phyloP scores from a whole-genome alignment of 2,797 vertebrate genomes.

The Peromyscus melanophrys region DNA sequence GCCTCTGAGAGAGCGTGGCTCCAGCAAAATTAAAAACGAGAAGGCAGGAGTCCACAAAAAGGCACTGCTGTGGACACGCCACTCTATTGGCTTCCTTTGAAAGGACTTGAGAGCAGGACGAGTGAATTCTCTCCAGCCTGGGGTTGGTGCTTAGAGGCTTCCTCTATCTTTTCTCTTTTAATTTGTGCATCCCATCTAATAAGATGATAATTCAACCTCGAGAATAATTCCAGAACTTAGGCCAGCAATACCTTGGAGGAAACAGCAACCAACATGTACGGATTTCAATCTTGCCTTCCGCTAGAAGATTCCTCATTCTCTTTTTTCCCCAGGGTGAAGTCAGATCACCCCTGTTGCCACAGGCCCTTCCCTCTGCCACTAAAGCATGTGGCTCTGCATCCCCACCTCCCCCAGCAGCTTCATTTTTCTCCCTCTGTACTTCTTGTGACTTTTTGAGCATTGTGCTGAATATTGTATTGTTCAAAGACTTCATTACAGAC shows the following conservation, averaged over 20 bases:
- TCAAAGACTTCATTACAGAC: not conserved
- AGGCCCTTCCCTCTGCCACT: not conserved
- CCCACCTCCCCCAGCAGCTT: not conserved
- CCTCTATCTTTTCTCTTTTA: constrained; percentile 31
- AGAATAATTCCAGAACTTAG: constrained; percentile 23
- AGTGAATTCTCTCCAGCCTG: constrained; percentile 45
- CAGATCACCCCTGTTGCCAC: not conserved
- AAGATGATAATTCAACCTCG: constrained; percentile 3
- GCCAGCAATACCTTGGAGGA: not conserved
- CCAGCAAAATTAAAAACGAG: constrained; percentile 51
- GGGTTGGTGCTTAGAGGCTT: not conserved
- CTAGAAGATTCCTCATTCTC: not conserved
- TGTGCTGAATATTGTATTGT: not conserved
- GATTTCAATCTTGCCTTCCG: not conserved
- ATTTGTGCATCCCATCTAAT: not conserved
- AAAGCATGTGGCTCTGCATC: not conserved
- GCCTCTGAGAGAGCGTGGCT: constrained; percentile 25
- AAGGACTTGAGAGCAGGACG: constrained; percentile 53
- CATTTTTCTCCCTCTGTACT: not conserved
- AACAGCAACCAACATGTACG: not conserved
- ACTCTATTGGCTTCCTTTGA: constrained; percentile 57
- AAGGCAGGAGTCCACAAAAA: constrained; percentile 37
- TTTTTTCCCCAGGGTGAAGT: not conserved
- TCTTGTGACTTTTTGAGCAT: not conserved
- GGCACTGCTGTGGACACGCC: not conserved